Evolutionary conservation across 2,888 invertebrate species (phyloP).

Genomic region (Linyphia triangularis): DNA sequence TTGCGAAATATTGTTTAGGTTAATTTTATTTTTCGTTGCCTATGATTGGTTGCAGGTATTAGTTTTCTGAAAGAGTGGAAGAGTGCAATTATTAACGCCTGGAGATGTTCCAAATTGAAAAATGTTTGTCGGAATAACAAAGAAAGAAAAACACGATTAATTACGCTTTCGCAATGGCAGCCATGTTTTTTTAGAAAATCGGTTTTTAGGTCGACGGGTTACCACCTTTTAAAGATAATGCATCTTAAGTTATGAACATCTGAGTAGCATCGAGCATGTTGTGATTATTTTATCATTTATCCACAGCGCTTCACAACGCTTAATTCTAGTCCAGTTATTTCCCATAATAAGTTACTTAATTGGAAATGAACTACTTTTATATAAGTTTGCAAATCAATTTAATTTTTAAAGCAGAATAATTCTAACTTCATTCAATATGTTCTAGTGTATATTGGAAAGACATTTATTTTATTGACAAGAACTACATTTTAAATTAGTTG

Average conservation of each 20-base stretch:
- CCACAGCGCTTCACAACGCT: too few relatives aligned
- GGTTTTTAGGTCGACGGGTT: slow-evolving; percentile 59
- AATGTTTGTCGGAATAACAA: slow-evolving; percentile 14
- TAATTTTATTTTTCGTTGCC: not conserved
- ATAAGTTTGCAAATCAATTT: too few relatives aligned
- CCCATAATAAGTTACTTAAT: too few relatives aligned
- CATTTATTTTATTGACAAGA: too few relatives aligned
- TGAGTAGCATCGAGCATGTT: slow-evolving; percentile 9
- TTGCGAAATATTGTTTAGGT: not conserved
- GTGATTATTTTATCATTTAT: too few relatives aligned
- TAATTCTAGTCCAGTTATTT: too few relatives aligned
- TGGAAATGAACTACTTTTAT: too few relatives aligned
- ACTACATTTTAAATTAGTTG: too few relatives aligned
- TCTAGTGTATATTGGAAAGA: too few relatives aligned
- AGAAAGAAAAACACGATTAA: slow-evolving; percentile 30
- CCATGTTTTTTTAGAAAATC: slow-evolving; percentile 54
- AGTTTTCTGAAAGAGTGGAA: not conserved
- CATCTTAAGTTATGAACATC: not conserved
- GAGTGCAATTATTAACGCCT: not conserved
- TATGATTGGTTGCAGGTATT: not conserved
- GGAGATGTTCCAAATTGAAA: slow-evolving; percentile 37
- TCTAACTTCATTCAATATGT: too few relatives aligned
- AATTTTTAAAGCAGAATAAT: too few relatives aligned
- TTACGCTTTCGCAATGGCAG: slow-evolving; percentile 34
- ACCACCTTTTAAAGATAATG: slow-evolving; percentile 47